Base-by-base conservation (phyloP, 2,113 vertebrate species). In the Apaloderma vittatum region DNA sequence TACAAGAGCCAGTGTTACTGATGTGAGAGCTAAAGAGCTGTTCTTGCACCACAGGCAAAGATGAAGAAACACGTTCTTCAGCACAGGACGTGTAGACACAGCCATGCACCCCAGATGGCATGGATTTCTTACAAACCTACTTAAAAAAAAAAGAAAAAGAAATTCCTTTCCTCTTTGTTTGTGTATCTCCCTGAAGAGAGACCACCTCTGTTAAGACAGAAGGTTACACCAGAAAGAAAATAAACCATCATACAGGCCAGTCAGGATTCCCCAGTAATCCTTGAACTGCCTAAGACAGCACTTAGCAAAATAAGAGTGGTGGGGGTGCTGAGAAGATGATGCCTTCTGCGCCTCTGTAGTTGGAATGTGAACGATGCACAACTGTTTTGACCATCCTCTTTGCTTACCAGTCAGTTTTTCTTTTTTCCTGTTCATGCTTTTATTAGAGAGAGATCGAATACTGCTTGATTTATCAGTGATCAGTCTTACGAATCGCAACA, bases 231-330 rank as follows among this genome's bases (percentile, higher is more conserved):
- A 66, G 49, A 86, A 81, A 88, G 94, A 95, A 93, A 95, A 96
- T 82, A 95, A 97, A 94, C 86, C 19, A 19, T 46, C 87, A 71
- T 73, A 66, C 52, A 94, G 86, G 70, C 73, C 63, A 48, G 67
- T 96, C 71, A 36, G 43, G 92, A 97, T 97, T 97, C 94, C 82
- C 90, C 83, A 77, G 83, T 97, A 94, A 97, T 95, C 91, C 86
- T 80, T 74, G 57, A 94, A 49, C 86, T 93, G 77, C 15, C 1
- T 82, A 76, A 90, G 62, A 73, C 93, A 94, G 80, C 65, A 54
- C 52, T 95, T 95, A 52, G 71, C 55, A 87, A 82, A 97, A 75
- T 15, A 73, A 59, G 40, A 61, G 79, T 36, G 63, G 45, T 87
- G 70, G 49, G 51, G 83, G 77, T 74, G 46, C 30, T 77, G 34